These are phyloP conservation scores for Euborellia annulipes DNA, from an alignment of 1,140 invertebrate species.

Conservation along the genomic window DNA sequence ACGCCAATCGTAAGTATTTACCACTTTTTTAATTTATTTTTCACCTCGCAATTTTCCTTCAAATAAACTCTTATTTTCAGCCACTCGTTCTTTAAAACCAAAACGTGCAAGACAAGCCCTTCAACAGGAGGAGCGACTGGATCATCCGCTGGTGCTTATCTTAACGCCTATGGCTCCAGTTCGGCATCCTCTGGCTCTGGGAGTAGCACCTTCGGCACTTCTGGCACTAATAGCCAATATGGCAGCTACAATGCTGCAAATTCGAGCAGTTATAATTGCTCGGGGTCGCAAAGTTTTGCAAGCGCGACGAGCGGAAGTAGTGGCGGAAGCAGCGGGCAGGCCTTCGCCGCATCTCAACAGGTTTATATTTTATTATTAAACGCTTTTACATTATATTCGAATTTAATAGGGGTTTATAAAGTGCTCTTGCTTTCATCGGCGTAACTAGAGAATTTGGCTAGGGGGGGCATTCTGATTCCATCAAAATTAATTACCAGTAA, in stretches of 20 bases:
- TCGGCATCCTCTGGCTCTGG: conserved; percentile 7
- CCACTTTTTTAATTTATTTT: too few relatives aligned
- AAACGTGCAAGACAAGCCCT: conserved; percentile 4
- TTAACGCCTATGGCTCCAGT: conserved; percentile 7
- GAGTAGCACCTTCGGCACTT: conserved; percentile 25
- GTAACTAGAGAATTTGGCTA: too few relatives aligned
- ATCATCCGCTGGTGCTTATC: background rate
- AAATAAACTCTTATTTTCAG: background rate
- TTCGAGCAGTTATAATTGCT: conserved; percentile 36
- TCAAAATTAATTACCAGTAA: too few relatives aligned
- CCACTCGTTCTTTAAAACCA: background rate
- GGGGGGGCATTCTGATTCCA: too few relatives aligned
- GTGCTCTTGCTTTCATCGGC: too few relatives aligned
- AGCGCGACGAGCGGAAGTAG: background rate
- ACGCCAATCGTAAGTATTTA: conserved; percentile 25
- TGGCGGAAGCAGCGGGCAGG: conserved; percentile 38
- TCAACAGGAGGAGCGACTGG: background rate
- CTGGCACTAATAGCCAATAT: conserved; percentile 23
- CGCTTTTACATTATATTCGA: too few relatives aligned
- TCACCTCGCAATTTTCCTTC: background rate
- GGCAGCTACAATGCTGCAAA: conserved; percentile 35
- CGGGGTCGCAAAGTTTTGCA: conserved; percentile 23
- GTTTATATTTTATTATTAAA: conserved; percentile 20
- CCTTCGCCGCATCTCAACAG: conserved; percentile 44
- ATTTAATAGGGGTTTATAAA: too few relatives aligned